Conservation (phyloP, 2,113 vertebrate genomes). For the Salvator merianae region DNA sequence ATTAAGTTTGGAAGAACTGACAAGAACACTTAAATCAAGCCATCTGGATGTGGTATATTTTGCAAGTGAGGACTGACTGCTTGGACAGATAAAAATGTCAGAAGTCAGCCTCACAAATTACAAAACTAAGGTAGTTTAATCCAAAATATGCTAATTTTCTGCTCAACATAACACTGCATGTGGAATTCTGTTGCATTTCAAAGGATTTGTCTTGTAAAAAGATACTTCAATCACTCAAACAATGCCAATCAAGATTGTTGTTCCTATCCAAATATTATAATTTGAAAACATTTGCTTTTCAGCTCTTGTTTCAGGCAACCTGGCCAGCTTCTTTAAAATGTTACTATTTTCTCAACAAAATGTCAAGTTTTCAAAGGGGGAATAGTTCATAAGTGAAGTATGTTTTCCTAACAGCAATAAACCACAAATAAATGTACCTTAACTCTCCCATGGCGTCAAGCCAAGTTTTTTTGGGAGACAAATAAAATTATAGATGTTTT, state of each 20-base stretch:
- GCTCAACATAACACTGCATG: not conserved
- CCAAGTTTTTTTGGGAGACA: constrained; percentile 68
- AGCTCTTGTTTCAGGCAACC: constrained; percentile 61
- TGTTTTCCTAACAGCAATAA: constrained; percentile 72
- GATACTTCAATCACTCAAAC: constrained; percentile 18
- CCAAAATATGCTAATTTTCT: not conserved
- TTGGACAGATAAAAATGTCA: not conserved
- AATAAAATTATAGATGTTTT: constrained; percentile 69
- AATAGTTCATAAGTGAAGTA: constrained; percentile 68
- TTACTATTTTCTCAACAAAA: constrained; percentile 70
- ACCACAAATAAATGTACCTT: constrained; percentile 60
- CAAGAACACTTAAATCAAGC: not conserved
- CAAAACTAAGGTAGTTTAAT: not conserved
- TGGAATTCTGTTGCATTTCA: not conserved
- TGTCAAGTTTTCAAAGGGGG: constrained; percentile 71
- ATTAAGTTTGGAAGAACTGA: constrained; percentile 14
- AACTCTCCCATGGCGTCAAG: constrained; percentile 51
- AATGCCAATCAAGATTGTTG: constrained; percentile 18
- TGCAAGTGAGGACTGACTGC: not conserved
- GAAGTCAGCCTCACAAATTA: not conserved
- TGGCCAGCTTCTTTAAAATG: constrained; percentile 64
- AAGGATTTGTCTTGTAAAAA: constrained; percentile 15
- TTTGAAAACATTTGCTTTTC: constrained; percentile 58
- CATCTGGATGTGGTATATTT: not conserved
- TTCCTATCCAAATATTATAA: constrained; percentile 45